These are phyloP conservation scores for Drosophila antonietae DNA, from an alignment of 2,888 invertebrate genomes.

Conservation along the genomic window DNA sequence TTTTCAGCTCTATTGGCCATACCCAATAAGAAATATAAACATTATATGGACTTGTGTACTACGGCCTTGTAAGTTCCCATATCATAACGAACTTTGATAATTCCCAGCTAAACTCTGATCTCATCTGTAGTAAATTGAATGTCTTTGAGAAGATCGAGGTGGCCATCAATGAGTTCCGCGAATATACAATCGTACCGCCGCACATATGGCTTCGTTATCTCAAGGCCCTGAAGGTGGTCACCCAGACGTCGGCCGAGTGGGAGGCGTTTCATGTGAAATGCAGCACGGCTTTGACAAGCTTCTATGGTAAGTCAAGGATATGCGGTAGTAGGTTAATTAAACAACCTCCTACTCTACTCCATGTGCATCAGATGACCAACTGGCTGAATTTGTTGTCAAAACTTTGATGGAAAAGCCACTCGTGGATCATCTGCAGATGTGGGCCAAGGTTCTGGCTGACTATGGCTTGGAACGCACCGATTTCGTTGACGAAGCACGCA, in stretches of 20 bases:
- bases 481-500: conserved; percentile 20
- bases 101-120: not conserved
- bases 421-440: conserved; percentile 21
- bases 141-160: conserved; percentile 41
- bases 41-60: conserved; percentile 39
- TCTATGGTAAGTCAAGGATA: conserved; percentile 43
- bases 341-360: not conserved
- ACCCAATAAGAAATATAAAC: conserved; percentile 27
- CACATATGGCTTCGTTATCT: conserved; percentile 57
- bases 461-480: conserved; percentile 53
- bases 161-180: conserved; percentile 27
- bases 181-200: conserved; percentile 38
- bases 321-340: not conserved
- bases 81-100: not conserved
- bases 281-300: conserved; percentile 31
- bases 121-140: conserved; percentile 44
- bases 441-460: conserved; percentile 52
- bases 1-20: conserved; percentile 18
- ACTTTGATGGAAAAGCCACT: conserved; percentile 28
- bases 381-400: conserved; percentile 44
- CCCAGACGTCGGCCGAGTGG: conserved; percentile 48
- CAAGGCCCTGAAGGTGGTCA: conserved; percentile 30
- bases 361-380: conserved; percentile 34
- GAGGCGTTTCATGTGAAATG: conserved; percentile 34
- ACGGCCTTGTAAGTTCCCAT: conserved; percentile 45